These are phyloP conservation scores for Belgica antarctica DNA, from an alignment of 2,888 invertebrate species.

Conservation along the genomic window DNA sequence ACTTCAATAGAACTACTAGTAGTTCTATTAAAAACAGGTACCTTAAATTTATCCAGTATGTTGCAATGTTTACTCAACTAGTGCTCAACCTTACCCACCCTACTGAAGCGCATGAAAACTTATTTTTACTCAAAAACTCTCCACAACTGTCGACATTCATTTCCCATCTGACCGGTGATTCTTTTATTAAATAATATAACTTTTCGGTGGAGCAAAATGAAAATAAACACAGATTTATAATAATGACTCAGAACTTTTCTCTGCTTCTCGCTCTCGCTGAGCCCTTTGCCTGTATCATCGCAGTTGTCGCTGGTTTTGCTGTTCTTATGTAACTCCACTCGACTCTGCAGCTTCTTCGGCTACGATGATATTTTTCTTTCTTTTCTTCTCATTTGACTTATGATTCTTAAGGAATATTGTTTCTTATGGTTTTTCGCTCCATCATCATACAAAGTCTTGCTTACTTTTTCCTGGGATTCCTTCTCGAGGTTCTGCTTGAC, in stretches of 20 bases:
- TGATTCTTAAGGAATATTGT: background rate
- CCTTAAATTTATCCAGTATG: no score
- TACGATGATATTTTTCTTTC: constrained; percentile 4
- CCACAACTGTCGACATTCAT: no score
- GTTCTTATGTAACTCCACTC: background rate
- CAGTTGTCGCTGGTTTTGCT: background rate
- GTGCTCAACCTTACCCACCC: no score
- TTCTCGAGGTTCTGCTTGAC: background rate
- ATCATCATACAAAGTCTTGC: constrained; percentile 21
- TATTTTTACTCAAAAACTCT: no score
- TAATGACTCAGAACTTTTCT: background rate
- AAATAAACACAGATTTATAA: constrained; percentile 14
- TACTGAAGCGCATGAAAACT: no score
- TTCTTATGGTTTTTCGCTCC: constrained; percentile 5
- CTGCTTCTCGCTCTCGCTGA: background rate
- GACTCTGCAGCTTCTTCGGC: background rate
- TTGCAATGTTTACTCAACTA: no score
- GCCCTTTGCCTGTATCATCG: background rate
- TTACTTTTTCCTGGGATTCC: constrained; percentile 17
- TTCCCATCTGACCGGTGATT: background rate
- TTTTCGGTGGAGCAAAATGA: background rate
- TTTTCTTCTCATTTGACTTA: constrained; percentile 14
- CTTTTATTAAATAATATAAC: constrained; percentile 15
- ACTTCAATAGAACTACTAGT: no score
- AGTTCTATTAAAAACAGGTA: no score